Conservation (phyloP, 2,797 vertebrate species). For the Sarcophilus harrisii region DNA sequence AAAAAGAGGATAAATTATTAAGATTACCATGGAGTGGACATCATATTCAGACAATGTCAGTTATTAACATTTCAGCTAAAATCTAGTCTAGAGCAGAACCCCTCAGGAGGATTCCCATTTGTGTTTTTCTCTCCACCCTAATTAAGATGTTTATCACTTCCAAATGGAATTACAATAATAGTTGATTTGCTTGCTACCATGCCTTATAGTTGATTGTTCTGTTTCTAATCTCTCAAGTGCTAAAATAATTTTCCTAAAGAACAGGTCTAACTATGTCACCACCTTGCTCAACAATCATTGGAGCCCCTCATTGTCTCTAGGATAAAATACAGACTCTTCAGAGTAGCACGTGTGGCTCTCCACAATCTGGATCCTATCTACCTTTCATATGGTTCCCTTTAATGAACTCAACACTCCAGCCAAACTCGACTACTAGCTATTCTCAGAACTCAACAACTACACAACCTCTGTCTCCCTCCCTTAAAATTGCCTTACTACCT, state of each 20-base stretch:
- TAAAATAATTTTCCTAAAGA: neutral
- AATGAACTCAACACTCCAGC: neutral
- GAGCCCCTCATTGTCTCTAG: neutral
- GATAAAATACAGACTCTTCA: neutral
- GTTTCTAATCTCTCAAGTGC: neutral
- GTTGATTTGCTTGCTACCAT: too few species aligned
- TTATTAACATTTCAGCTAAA: neutral
- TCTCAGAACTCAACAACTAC: neutral
- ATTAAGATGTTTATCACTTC: neutral
- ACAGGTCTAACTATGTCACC: neutral
- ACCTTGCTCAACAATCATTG: neutral
- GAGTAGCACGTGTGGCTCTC: neutral
- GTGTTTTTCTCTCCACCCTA: neutral
- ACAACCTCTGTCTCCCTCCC: neutral
- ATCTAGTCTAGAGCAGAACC: constrained; percentile 39
- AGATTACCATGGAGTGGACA: neutral
- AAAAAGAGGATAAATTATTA: neutral
- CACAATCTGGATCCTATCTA: neutral
- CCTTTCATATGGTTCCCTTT: neutral
- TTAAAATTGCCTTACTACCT: neutral
- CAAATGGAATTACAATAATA: neutral
- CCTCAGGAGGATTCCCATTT: constrained; percentile 1
- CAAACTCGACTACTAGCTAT: neutral
- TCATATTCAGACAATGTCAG: neutral
- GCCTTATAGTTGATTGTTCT: too few species aligned